These are phyloP conservation scores for Galerucella calmariensis DNA, from an alignment of 2,888 invertebrate species.

Conservation along the genomic window DNA sequence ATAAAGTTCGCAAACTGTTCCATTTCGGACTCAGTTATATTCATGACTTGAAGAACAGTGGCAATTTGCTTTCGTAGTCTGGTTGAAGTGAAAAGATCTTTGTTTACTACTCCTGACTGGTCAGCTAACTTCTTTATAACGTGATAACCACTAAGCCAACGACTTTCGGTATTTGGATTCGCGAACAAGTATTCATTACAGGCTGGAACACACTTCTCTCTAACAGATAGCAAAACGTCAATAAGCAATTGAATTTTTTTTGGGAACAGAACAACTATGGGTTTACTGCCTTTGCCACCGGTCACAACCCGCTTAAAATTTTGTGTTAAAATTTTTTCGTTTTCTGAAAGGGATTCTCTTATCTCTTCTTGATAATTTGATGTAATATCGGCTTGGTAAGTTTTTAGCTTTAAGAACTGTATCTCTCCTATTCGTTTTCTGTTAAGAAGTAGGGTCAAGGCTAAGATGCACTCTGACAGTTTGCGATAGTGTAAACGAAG, in stretches of 20 bases:
- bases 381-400: conserved; percentile 6
- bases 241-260: conserved; percentile 37
- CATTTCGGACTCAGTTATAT: conserved; percentile 40
- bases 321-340: conserved; percentile 20
- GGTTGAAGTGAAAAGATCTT: conserved; percentile 47
- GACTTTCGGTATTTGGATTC: conserved; percentile 40
- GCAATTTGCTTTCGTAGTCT: conserved; percentile 48
- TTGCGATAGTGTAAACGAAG: too few relatives aligned
- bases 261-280: conserved; percentile 29
- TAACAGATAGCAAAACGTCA: conserved; percentile 25
- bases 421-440: too few relatives aligned
- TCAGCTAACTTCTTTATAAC: conserved; percentile 46
- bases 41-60: conserved; percentile 41
- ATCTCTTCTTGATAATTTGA: conserved; percentile 23
- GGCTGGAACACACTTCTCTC: conserved; percentile 40
- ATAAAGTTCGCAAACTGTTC: conserved; percentile 42
- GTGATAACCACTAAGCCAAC: conserved; percentile 46
- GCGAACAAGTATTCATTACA: conserved; percentile 49
- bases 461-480: too few relatives aligned
- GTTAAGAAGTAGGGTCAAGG: too few relatives aligned
- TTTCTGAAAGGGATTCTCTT: conserved; percentile 17
- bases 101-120: conserved; percentile 40
- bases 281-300: conserved; percentile 30
- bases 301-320: conserved; percentile 29
- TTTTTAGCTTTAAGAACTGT: conserved; percentile 20